A percentile compares a stretch with the other conserved stretches of the same genome.
Conservation (phyloP, 2,113 vertebrate genomes). For the Corythornis cristatus region DNA sequence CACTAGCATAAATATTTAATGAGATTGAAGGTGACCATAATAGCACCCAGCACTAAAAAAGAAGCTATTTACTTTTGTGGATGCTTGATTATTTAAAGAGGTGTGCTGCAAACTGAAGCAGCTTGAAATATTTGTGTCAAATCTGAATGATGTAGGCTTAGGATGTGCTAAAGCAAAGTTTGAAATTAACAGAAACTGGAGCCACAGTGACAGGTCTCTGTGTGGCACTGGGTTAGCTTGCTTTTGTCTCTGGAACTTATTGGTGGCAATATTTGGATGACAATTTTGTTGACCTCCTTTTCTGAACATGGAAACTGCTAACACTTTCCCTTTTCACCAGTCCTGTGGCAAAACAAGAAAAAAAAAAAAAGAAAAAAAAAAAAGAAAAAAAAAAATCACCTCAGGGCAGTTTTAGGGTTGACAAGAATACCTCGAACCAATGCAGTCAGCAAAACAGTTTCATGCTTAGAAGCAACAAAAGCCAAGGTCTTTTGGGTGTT, state of each 20-base stretch:
- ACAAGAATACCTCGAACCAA: neutral
- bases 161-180: neutral
- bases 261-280: neutral
- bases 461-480: neutral
- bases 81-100: neutral
- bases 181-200: neutral
- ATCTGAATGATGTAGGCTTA: neutral
- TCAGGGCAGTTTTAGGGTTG: neutral
- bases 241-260: neutral
- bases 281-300: constrained; percentile 1
- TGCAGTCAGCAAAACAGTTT: constrained; percentile 22
- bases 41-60: neutral
- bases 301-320: constrained; percentile 11
- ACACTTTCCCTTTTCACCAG: constrained; percentile 21
- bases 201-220: neutral
- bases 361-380: neutral
- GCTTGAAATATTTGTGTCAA: neutral
- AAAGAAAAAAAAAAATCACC: neutral
- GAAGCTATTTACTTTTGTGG: neutral
- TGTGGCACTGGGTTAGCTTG: neutral
- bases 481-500: neutral
- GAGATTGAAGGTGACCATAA: neutral
- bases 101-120: neutral
- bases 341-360: constrained; percentile 1
- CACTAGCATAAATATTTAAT: neutral